phyloP scores from a whole-genome alignment of 53 echinoderm and acorn worm genomes.

The Crossaster papposus region DNA sequence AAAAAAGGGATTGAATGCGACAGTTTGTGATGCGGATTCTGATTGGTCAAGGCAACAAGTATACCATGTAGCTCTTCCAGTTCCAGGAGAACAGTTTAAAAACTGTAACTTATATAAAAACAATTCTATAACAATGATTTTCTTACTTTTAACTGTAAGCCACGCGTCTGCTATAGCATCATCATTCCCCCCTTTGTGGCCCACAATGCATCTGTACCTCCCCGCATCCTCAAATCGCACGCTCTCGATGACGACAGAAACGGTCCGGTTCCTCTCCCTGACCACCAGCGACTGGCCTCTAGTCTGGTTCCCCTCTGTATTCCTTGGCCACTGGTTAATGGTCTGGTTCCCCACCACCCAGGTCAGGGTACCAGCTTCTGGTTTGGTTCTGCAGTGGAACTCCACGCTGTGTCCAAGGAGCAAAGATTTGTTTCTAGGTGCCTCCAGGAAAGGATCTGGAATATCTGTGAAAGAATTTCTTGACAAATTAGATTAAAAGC shows the following conservation, averaged over 20 bases:
- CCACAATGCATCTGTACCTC: slow-evolving; percentile 73
- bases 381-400: slow-evolving; percentile 51
- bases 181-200: slow-evolving; percentile 71
- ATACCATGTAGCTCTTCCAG: too few relatives aligned
- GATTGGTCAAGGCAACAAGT: too few relatives aligned
- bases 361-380: slow-evolving; percentile 45
- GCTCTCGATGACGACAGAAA: slow-evolving; percentile 57
- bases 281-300: slow-evolving; percentile 33
- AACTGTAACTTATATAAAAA: too few relatives aligned
- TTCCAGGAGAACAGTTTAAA: too few relatives aligned
- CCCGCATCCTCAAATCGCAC: slow-evolving; percentile 72
- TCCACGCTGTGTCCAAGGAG: background rate
- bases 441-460: slow-evolving; percentile 51
- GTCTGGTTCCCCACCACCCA: slow-evolving; percentile 39
- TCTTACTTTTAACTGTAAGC: slow-evolving; percentile 43
- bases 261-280: slow-evolving; percentile 46
- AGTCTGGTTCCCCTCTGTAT: slow-evolving; percentile 36
- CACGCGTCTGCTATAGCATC: background rate
- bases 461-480: slow-evolving; percentile 6
- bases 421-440: slow-evolving; percentile 28
- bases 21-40: too few relatives aligned
- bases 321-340: background rate
- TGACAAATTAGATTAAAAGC: background rate
- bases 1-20: too few relatives aligned
- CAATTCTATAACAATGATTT: background rate